phyloP scores from a whole-genome alignment of 2,113 vertebrate species.

The Syngnathus scovelli region DNA sequence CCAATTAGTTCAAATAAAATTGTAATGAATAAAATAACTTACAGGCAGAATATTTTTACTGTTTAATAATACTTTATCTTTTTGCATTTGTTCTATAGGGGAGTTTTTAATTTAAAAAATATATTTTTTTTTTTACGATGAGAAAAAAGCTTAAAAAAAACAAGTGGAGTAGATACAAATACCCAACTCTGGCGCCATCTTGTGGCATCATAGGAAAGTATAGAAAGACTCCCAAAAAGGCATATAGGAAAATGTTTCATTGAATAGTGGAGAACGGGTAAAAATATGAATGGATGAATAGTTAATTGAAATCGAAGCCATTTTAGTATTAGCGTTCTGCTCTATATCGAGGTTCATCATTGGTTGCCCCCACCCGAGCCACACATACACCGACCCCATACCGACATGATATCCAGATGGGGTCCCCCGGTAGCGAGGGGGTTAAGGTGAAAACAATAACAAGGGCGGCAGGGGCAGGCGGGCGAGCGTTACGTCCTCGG shows the following conservation, averaged over 20 bases:
- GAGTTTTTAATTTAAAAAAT: too few relatives aligned
- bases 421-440: constrained; percentile 51
- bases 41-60: too few relatives aligned
- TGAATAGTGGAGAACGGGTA: neutral
- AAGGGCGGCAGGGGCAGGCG: constrained; percentile 59
- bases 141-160: neutral
- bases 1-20: too few relatives aligned
- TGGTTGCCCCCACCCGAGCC: neutral
- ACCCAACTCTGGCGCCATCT: neutral
- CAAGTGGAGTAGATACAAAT: neutral
- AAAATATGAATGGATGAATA: neutral
- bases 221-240: neutral
- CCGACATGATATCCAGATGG: neutral
- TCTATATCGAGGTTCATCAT: neutral
- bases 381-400: neutral
- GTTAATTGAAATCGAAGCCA: constrained; percentile 5
- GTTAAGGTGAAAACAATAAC: constrained; percentile 77
- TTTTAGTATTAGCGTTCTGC: neutral
- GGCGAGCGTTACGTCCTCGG: constrained; percentile 65
- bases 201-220: neutral
- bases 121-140: too few relatives aligned
- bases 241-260: neutral
- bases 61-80: too few relatives aligned
- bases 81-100: too few relatives aligned
- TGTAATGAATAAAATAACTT: too few relatives aligned